Evolutionary conservation across 2,888 invertebrate species (phyloP).

Genomic region (Dryomyza anilis): DNA sequence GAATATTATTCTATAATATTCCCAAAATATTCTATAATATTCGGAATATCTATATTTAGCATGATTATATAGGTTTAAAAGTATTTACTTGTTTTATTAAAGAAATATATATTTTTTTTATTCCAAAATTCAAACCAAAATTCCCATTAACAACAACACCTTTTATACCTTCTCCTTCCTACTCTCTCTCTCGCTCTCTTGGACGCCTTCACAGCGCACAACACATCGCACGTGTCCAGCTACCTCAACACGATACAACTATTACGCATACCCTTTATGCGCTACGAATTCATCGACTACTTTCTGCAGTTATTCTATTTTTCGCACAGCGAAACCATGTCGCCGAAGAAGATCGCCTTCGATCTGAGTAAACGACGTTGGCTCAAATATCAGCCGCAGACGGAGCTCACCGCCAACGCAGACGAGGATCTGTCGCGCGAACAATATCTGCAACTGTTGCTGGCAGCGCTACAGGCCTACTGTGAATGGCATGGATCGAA

Average conservation of each 20-base stretch:
- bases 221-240: slow-evolving; percentile 40
- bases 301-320: slow-evolving; percentile 50
- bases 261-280: slow-evolving; percentile 50
- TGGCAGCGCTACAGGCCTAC: slow-evolving; percentile 49
- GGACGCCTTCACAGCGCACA: slow-evolving; percentile 32
- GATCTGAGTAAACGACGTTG: slow-evolving; percentile 51
- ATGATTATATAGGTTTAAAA: no score
- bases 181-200: no score
- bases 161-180: no score
- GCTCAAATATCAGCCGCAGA: slow-evolving; percentile 45
- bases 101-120: no score
- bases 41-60: no score
- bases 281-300: slow-evolving; percentile 51
- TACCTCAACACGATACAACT: slow-evolving; percentile 47
- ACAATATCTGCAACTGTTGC: slow-evolving; percentile 49
- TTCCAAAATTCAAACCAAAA: no score
- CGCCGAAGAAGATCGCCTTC: slow-evolving; percentile 48
- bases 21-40: no score
- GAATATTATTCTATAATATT: no score
- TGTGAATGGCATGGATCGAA: slow-evolving; percentile 48
- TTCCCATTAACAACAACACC: no score
- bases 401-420: slow-evolving; percentile 31
- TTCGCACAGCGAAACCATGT: slow-evolving; percentile 40
- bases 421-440: slow-evolving; percentile 43
- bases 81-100: no score